Evolutionary conservation across 2,113 vertebrate genomes (phyloP), one percentile per base, ranked within the genome.

Genomic region (Haemorhous mexicanus): DNA sequence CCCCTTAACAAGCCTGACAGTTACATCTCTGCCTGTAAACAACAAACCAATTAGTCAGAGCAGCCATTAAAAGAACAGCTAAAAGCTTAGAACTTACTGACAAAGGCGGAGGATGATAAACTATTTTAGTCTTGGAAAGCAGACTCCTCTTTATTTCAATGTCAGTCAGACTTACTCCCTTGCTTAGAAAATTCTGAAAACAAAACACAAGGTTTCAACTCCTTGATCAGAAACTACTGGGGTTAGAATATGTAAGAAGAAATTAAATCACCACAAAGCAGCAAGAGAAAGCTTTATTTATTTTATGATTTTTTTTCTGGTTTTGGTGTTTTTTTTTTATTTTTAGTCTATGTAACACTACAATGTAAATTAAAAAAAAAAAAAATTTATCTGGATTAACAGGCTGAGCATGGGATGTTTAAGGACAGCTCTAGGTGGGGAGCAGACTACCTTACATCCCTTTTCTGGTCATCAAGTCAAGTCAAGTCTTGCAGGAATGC

Each of bases 131-230:
- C 89, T 55, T 93, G 76, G 92, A 94, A 89, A 87, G 21, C 53
- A 64, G 43, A 39, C 21, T 84, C 37, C 41, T 94, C 43, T 89
- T 67, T 92, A 75, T 93, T 91, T 77, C 41, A 66, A 6, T 35
- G 75, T 41, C 73, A 82, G 33, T 33, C 64, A 75, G 44, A 69
- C 27, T 77, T 62, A 70, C 27, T 86, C 23, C 37, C 66, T 76
- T 81, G 58, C 53, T 52, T 75, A 13, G 43, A 73, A 68, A 78
- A 93, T 72, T 89, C 83, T 78, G 84, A 86, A 96, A 84, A 62
- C 73, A 67, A 75, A 85, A 79, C 53, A 93, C n/a, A 94, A 72
- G n/a, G 17, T 83, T 79, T 91, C 90, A 94, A 56, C 70, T 91
- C 72, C 69, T 82, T 89, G 72, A 93, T 88, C 64, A 90, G 91